These are phyloP conservation scores for Sclerurus mexicanus DNA, from an alignment of 2,113 vertebrate species.

Conservation along the genomic window DNA sequence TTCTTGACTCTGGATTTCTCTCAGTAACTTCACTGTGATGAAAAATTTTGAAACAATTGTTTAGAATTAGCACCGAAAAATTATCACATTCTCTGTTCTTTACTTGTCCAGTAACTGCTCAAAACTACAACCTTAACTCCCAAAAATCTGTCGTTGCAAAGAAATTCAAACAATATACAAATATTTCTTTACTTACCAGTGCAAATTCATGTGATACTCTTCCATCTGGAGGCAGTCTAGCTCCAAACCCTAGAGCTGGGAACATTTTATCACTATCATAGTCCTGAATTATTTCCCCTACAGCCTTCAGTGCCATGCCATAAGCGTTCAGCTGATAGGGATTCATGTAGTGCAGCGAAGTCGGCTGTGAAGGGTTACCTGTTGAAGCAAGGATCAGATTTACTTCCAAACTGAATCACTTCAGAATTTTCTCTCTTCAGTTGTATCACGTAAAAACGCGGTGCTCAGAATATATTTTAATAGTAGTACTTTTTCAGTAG, in stretches of 20 bases:
- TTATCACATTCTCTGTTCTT: neutral
- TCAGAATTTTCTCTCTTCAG: neutral
- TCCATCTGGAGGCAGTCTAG: conserved; percentile 94
- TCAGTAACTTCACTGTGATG: neutral
- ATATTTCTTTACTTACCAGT: conserved; percentile 80
- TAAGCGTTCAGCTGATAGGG: conserved; percentile 96
- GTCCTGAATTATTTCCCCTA: conserved; percentile 98
- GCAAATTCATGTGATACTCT: conserved; percentile 97
- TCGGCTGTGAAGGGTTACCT: conserved; percentile 97
- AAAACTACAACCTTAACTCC: neutral
- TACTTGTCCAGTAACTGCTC: neutral
- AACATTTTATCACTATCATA: conserved; percentile 99
- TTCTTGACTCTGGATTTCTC: neutral
- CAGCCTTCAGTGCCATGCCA: conserved; percentile 94
- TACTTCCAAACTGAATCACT: neutral
- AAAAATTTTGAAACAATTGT: neutral
- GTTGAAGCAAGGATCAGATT: conserved; percentile 35
- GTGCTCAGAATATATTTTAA: neutral
- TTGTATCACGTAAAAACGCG: neutral
- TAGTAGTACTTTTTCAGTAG: neutral
- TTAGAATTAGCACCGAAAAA: neutral
- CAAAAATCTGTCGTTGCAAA: neutral
- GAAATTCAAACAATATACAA: neutral
- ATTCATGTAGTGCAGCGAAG: conserved; percentile 96
- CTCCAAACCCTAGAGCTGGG: conserved; percentile 95